Conservation (phyloP, 2,888 invertebrate genomes). For the Psylliodes chrysocephalus region DNA sequence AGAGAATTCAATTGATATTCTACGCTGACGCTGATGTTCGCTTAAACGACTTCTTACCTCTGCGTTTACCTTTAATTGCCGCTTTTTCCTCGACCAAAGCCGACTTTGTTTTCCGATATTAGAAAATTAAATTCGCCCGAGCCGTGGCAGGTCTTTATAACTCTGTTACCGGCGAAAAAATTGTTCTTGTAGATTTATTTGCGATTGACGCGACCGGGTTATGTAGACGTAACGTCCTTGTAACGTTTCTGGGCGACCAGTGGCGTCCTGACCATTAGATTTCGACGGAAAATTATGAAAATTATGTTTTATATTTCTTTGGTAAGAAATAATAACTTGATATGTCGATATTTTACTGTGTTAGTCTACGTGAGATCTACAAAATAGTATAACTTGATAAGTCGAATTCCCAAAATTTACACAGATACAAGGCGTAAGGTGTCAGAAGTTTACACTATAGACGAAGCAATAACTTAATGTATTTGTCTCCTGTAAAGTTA, state of each 20-base stretch:
- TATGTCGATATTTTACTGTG: too few relatives aligned
- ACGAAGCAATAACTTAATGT: too few relatives aligned
- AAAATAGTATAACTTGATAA: too few relatives aligned
- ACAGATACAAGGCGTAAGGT: too few relatives aligned
- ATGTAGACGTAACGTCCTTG: constrained; percentile 46
- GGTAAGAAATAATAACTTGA: too few relatives aligned
- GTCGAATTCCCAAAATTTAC: too few relatives aligned
- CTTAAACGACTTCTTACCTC: constrained; percentile 44
- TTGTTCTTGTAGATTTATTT: constrained; percentile 41
- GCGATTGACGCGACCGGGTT: constrained; percentile 40
- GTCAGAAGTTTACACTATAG: too few relatives aligned
- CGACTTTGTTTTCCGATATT: constrained; percentile 33
- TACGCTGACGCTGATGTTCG: constrained; percentile 46
- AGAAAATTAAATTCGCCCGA: constrained; percentile 39
- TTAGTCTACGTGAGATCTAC: too few relatives aligned
- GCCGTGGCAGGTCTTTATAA: constrained; percentile 36
- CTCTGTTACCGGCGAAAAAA: constrained; percentile 39
- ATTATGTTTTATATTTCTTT: neutral
- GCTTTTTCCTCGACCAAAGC: constrained; percentile 39
- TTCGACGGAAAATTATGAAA: neutral
- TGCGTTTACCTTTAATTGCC: constrained; percentile 48
- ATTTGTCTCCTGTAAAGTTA: too few relatives aligned
- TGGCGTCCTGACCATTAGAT: constrained; percentile 24
- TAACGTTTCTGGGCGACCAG: constrained; percentile 19
- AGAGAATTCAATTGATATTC: constrained; percentile 50